Base-by-base conservation (phyloP, 2,113 vertebrate species). In the Pterocles burchelli region DNA sequence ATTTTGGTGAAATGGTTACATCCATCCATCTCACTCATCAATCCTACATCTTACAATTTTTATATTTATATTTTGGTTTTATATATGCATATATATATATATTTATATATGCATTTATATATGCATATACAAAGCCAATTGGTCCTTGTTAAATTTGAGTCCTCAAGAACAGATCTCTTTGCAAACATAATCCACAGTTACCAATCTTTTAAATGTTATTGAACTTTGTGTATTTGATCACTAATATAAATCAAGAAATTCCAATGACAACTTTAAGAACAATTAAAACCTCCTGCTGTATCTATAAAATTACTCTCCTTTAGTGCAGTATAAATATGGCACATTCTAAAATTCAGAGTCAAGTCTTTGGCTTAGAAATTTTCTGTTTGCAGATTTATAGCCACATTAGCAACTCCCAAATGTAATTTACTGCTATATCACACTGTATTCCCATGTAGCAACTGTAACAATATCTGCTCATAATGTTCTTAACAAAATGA, bases 301-400 rank as follows among this genome's bases (percentile, higher is more conserved):
- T 16, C 33, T 7, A 68, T 8, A 43, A 52, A 81, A 72, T 57
- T 22, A 49, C 33, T 57, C 25, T 81, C 25, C n/a, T 54, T 46
- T 57, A 82, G 9, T 16, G 36, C 34, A 59, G 22, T 51, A 71
- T 51, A 85, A 88, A 87, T 61, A 54, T 51, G 33, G 34, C 48
- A 76, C 36, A 57, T 51, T 87, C 45, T 62, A 90, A 91, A 93
- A 88, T 5, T 34, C 58, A 29, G 22, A 68, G 85, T 45, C 54
- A 88, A 80, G 73, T 24, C 59, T 92, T 25, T 71, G 43, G 72
- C 55, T 88, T 74, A 16, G 59, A 86, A 91, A 61, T 82, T 70
- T 92, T 89, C 73, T 91, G 58, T 70, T 73, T 73, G 48, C 46
- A 65, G 51, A 88, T 94, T 83, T 95, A 93, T 15, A 80, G 88